Evolutionary conservation across 2,888 invertebrate species (phyloP).

Genomic region (Euzetes globulus): DNA sequence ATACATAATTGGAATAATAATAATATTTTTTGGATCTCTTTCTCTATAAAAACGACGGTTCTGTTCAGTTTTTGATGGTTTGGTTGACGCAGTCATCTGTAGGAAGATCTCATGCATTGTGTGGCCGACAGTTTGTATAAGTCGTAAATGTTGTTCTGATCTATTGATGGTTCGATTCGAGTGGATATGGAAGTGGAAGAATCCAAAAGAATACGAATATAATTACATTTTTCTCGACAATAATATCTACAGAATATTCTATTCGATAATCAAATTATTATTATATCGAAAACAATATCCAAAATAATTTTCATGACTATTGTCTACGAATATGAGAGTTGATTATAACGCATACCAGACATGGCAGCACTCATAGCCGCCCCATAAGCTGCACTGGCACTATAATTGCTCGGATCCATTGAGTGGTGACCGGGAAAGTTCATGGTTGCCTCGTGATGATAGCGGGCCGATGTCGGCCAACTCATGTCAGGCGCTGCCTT

Average conservation of each 20-base stretch:
- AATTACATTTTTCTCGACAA: not conserved
- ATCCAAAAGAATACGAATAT: not conserved
- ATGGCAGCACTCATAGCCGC: conserved; percentile 32
- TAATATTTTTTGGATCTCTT: not conserved
- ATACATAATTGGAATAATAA: not conserved
- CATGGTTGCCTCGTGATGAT: conserved; percentile 38
- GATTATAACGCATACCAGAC: conserved; percentile 21
- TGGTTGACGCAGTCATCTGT: conserved; percentile 36
- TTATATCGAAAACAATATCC: not conserved
- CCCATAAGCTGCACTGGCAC: conserved; percentile 28
- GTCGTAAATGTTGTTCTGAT: conserved; percentile 38
- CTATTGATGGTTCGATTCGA: not conserved
- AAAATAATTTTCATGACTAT: not conserved
- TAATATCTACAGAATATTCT: not conserved
- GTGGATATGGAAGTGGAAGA: not conserved
- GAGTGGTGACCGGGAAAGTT: conserved; percentile 12
- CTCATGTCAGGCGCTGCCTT: conserved; percentile 35
- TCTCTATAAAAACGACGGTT: not conserved
- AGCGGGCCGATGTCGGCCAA: conserved; percentile 40
- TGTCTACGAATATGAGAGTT: not conserved
- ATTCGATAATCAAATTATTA: not conserved
- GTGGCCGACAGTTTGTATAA: conserved; percentile 39
- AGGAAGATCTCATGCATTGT: conserved; percentile 34
- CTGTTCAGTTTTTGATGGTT: not conserved
- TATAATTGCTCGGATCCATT: conserved; percentile 32